Evolutionary conservation across 2,797 vertebrate species (phyloP).

Genomic region (Gobionotothen gibberifrons): DNA sequence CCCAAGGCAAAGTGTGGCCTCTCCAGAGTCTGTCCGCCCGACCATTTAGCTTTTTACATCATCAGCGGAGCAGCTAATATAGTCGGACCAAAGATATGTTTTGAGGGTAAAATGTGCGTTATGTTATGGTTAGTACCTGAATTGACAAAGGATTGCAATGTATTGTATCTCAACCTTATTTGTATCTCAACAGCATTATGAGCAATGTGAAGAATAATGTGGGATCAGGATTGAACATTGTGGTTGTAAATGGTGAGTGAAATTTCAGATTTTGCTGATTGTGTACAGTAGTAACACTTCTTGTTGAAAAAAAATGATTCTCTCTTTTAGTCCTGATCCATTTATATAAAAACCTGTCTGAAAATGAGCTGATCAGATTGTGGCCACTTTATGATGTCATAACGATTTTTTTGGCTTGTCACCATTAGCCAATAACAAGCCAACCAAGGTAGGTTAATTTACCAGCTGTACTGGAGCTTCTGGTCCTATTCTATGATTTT

Average conservation of each 20-base stretch:
- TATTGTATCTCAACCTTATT: constrained; percentile 11
- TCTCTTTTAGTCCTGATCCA: too few species aligned
- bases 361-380: too few species aligned
- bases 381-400: too few species aligned
- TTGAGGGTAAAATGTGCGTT: constrained; percentile 86
- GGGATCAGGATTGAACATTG: constrained; percentile 89
- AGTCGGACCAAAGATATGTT: constrained; percentile 91
- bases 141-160: neutral
- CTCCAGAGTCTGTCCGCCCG: constrained; percentile 71
- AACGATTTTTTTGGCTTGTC: too few species aligned
- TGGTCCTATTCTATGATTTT: neutral
- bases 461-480: neutral
- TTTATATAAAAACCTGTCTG: too few species aligned
- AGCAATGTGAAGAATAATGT: constrained; percentile 87
- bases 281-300: too few species aligned
- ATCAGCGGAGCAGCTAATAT: constrained; percentile 87
- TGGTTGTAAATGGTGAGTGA: constrained; percentile 88
- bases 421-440: too few species aligned
- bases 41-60: constrained; percentile 85
- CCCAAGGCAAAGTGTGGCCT: constrained; percentile 80
- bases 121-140: neutral
- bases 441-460: too few species aligned
- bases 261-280: neutral
- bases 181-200: constrained; percentile 86
- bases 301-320: too few species aligned